Evolutionary conservation across 2,797 vertebrate species (phyloP), one percentile per base, ranked within the genome.

Genomic region (Spea hammondii): DNA sequence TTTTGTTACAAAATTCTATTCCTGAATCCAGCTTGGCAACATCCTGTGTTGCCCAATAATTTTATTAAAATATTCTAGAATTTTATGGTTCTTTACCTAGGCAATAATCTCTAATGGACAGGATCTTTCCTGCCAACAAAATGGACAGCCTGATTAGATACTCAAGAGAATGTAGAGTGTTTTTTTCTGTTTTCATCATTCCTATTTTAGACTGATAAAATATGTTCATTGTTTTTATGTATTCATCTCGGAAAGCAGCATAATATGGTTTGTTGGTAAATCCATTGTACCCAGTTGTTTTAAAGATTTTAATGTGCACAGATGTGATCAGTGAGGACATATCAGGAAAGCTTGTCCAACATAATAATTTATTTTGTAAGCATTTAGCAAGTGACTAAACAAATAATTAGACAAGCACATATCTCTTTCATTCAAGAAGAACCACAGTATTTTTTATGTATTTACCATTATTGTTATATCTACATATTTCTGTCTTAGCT

Each of bases 191-290:
- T 45, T 55, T 75, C 50, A 67, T 32, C 5, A 72, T 72, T 81
- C 77, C 64, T 60, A 67, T 53, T 76, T 68, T 72, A 72, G 74
- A 72, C 74, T 76, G 74, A 81, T 81, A 72, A 76, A 77, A 68
- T 76, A 65, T 77, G 79, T 77, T 77, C 48, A 72, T 77, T 81
- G 74, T 77, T 76, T 72, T 60, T 72, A 72, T 68, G 69, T 72
- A 77, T 72, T 81, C 74, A 72, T 77, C 69, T 67, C 49, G 51
- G 50, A 77, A 68, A 72, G 46, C 74, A 44, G 66, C 67, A 80
- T 53, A 76, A 81, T 67, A 66, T 72, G 47, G 70, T 59, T 53
- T 71, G 72, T 59, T 80, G 53, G 73, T 76, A 71, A 75, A 70
- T 75, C 59, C 47, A 54, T 76, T 75, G 59, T 70, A 65, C 44